Evolutionary conservation across 2,113 vertebrate genomes (phyloP), one percentile per base, ranked within the genome.

Genomic region (Toxotes jaculatrix): DNA sequence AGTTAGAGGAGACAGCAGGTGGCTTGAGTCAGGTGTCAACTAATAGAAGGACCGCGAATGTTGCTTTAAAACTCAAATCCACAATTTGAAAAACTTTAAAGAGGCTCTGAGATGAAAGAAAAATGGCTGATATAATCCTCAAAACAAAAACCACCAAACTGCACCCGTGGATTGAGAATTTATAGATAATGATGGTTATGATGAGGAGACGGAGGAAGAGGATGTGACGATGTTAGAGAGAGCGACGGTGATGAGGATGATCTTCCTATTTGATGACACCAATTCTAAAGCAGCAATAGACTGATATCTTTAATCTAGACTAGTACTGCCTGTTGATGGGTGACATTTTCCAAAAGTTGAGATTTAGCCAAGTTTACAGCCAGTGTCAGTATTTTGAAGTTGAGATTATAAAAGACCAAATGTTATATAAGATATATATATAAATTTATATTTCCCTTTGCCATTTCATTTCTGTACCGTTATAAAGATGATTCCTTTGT

Each of bases 341-440:
- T 51, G 27, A 32, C 14, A 60, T 65, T 70, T 45, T 56, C 27
- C 43, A 38, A 47, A 85, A 4, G 27, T 53, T 68, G 7, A 57
- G 31, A 73, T 80, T 42, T n/a, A 64, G 14, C 13, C 59, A 27
- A 7, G 3, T 23, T 34, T 12, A 21, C 16, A 31, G 4, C 36
- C 43, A 21, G 55, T 34, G 43, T 61, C 9, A 43, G 21, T 61
- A 27, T 47, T 59, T 31, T 47, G 34, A 72, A 65, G 5, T 40
- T 51, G 67, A 81, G 43, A 62, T 78, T 57, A 74, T 56, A 43
- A 66, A 66, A 76, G 59, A 74, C 65, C 56, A 80, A 79, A 80
- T 86, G 74, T 81, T 78, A 53, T 81, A 77, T 60, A 60, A 43
- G 19, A 65, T 53, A 21, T 62, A 66, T 84, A 80, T 83, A 38